phyloP scores from a whole-genome alignment of 2,113 vertebrate species.

The Gadus macrocephalus region DNA sequence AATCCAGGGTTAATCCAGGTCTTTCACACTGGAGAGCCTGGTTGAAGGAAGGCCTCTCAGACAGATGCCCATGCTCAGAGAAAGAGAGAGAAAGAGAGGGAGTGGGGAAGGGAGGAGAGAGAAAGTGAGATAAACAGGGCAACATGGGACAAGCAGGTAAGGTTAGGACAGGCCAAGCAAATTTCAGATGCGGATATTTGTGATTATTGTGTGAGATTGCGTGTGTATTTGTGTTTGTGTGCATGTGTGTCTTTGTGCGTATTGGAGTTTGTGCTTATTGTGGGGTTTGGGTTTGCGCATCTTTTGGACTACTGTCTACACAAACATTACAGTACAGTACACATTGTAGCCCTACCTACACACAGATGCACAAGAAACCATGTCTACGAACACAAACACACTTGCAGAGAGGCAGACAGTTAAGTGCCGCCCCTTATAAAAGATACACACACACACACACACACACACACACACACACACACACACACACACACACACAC shows the following conservation, averaged over 20 bases:
- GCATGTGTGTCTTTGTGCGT: too few relatives aligned
- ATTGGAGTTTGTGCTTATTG: too few relatives aligned
- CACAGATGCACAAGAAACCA: background rate
- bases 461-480: constrained; percentile 14
- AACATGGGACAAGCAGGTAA: too few relatives aligned
- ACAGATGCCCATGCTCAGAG: constrained; percentile 20
- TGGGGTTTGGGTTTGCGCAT: background rate
- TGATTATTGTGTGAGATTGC: too few relatives aligned
- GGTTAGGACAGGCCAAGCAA: too few relatives aligned
- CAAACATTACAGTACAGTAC: background rate
- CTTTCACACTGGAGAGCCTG: constrained; percentile 51
- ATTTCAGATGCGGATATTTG: too few relatives aligned
- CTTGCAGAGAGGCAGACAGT: background rate
- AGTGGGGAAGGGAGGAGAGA: background rate
- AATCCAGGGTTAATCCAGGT: constrained; percentile 72
- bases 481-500: constrained; percentile 17
- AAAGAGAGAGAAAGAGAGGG: constrained; percentile 10
- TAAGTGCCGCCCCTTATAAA: too few relatives aligned
- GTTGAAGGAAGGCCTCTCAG: constrained; percentile 40
- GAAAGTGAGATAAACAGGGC: too few relatives aligned
- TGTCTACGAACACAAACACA: background rate
- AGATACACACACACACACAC: constrained; percentile 4
- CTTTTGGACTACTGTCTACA: background rate
- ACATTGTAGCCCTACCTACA: constrained; percentile 48
- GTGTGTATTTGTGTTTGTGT: background rate